Percentiles rank a stretch among this genome's conserved stretches.
Evolutionary conservation across 2,113 vertebrate species (phyloP).

Genomic region (Gymnarchus niloticus): DNA sequence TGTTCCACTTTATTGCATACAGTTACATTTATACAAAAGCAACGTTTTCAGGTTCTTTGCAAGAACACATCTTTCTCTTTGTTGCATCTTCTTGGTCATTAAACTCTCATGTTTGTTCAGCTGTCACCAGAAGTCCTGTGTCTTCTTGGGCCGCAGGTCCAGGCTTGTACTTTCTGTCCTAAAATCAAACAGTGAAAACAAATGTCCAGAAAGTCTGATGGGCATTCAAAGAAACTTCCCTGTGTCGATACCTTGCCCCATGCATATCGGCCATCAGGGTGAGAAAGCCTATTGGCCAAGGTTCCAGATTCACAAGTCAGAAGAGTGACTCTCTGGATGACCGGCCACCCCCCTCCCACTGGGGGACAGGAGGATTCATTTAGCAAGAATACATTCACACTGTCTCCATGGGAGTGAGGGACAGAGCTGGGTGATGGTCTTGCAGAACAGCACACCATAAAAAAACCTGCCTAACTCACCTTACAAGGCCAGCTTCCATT

Average conservation of each 20-base stretch:
- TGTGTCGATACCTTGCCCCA: background rate
- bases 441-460: background rate
- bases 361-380: background rate
- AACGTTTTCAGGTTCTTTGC: slow-evolving; percentile 65
- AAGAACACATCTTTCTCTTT: slow-evolving; percentile 81
- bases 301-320: slow-evolving; percentile 16
- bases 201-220: background rate
- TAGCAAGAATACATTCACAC: slow-evolving; percentile 30
- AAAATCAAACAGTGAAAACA: slow-evolving; percentile 18
- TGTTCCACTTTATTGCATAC: background rate
- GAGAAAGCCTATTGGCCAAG: background rate
- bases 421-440: slow-evolving; percentile 24
- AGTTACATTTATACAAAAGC: background rate
- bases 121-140: slow-evolving; percentile 80
- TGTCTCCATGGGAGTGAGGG: background rate
- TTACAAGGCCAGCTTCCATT: background rate
- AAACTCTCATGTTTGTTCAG: slow-evolving; percentile 86
- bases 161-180: slow-evolving; percentile 99
- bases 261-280: background rate
- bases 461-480: no score
- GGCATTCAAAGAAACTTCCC: background rate
- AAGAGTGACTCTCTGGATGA: background rate
- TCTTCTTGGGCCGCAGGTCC: slow-evolving; percentile 95
- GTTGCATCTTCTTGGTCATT: slow-evolving; percentile 90
- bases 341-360: background rate